Percentiles rank a stretch among this genome's conserved stretches.
Evolutionary conservation across 2,797 vertebrate genomes (phyloP).

Genomic region (Gorsachius magnificus): DNA sequence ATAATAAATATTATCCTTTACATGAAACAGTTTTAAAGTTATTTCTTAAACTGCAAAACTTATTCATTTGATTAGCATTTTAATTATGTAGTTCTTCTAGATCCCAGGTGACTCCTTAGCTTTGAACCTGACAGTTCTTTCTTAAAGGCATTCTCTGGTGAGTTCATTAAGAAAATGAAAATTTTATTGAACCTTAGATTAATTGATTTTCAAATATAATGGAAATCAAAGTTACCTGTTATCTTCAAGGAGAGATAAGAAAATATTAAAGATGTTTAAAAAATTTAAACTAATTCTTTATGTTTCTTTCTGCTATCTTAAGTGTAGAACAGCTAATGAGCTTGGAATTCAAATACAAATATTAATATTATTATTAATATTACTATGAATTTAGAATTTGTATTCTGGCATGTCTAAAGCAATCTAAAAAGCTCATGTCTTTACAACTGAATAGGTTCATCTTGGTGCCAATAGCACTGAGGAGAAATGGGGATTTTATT

Average conservation of each 20-base stretch:
- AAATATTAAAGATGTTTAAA: background rate
- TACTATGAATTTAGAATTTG: background rate
- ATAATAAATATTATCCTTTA: background rate
- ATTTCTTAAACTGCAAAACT: background rate
- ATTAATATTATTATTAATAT: background rate
- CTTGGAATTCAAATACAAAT: background rate
- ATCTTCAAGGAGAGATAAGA: background rate
- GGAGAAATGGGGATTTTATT: background rate
- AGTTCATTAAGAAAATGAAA: background rate
- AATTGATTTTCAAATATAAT: background rate
- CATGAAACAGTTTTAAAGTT: background rate
- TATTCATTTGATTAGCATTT: background rate
- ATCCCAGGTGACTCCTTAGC: background rate
- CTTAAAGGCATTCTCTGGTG: background rate
- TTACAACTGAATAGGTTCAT: background rate
- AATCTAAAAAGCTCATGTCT: background rate
- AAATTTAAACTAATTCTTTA: background rate
- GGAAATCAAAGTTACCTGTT: background rate
- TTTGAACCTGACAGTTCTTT: background rate
- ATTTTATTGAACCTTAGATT: background rate
- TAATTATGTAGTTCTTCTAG: background rate
- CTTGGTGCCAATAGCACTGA: background rate
- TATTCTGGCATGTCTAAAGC: background rate
- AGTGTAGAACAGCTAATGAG: background rate
- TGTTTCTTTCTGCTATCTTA: background rate